Conservation (phyloP, 2,888 invertebrate species). For the Zonitis immaculata region DNA sequence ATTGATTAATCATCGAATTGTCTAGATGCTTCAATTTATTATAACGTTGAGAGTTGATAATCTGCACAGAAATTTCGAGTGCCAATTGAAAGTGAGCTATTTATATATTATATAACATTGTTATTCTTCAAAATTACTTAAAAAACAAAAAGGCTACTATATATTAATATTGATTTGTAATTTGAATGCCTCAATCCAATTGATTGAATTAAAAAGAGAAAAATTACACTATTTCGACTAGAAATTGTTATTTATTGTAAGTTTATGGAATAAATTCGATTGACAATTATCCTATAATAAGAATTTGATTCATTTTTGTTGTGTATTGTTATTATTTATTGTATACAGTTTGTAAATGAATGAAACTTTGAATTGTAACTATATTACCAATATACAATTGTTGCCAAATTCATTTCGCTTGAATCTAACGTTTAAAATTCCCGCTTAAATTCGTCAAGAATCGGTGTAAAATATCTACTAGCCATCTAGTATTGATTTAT, state of each 20-base stretch:
- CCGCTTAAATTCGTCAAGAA: too few relatives aligned
- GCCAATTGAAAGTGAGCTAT: background rate
- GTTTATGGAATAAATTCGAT: background rate
- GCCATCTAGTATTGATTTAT: too few relatives aligned
- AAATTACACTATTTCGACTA: background rate
- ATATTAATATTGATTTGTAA: too few relatives aligned
- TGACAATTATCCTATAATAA: conserved; percentile 5
- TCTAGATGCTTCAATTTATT: background rate
- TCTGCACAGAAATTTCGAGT: background rate
- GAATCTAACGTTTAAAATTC: background rate
- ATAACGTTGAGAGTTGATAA: background rate
- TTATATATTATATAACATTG: too few relatives aligned
- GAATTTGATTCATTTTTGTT: conserved; percentile 17
- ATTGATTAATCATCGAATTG: background rate
- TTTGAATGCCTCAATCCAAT: background rate
- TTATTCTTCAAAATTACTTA: background rate
- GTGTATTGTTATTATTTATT: conserved; percentile 16
- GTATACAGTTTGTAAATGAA: conserved; percentile 33
- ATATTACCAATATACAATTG: conserved; percentile 31
- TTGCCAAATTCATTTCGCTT: conserved; percentile 21
- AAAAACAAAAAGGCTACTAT: background rate
- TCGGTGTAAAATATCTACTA: too few relatives aligned
- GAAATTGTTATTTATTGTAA: conserved; percentile 5
- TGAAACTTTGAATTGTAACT: conserved; percentile 31
- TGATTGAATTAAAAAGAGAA: background rate